phyloP scores from a whole-genome alignment of 2,888 invertebrate genomes.

The Hesperia comma region DNA sequence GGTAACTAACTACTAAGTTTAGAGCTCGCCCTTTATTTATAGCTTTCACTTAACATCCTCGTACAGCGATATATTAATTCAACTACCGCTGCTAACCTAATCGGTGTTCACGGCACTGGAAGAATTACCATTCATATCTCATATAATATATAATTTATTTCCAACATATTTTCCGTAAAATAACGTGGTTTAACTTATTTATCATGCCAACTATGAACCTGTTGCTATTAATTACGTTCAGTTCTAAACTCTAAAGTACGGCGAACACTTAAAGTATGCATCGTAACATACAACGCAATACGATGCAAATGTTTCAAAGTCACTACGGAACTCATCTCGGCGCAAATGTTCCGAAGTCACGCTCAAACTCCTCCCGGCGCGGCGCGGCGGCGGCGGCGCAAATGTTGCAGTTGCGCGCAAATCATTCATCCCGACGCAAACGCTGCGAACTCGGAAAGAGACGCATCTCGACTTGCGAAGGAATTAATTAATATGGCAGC shows the following conservation, averaged over 20 bases:
- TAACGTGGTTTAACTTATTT: no score
- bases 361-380: slow-evolving; percentile 2
- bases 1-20: slow-evolving; percentile 3
- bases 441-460: slow-evolving; percentile 10
- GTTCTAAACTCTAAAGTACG: not conserved
- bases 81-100: not conserved
- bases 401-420: slow-evolving; percentile 15
- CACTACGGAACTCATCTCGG: slow-evolving; percentile 18
- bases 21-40: slow-evolving; percentile 8
- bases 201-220: no score
- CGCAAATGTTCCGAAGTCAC: slow-evolving; percentile 11
- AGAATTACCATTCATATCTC: no score
- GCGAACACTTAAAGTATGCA: not conserved
- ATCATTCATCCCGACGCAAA: slow-evolving; percentile 19
- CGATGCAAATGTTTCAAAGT: slow-evolving; percentile 18
- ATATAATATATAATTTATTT: no score
- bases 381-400: no score
- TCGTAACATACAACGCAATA: not conserved
- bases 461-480: slow-evolving; percentile 18
- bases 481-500: slow-evolving; percentile 25
- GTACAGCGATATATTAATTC: not conserved
- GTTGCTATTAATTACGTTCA: not conserved
- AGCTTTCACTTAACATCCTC: slow-evolving; percentile 5
- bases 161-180: no score
- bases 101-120: no score